Percentiles rank a stretch among this genome's conserved stretches.
phyloP scores from a whole-genome alignment of 2,113 vertebrate species.

The Patagioenas fasciata region DNA sequence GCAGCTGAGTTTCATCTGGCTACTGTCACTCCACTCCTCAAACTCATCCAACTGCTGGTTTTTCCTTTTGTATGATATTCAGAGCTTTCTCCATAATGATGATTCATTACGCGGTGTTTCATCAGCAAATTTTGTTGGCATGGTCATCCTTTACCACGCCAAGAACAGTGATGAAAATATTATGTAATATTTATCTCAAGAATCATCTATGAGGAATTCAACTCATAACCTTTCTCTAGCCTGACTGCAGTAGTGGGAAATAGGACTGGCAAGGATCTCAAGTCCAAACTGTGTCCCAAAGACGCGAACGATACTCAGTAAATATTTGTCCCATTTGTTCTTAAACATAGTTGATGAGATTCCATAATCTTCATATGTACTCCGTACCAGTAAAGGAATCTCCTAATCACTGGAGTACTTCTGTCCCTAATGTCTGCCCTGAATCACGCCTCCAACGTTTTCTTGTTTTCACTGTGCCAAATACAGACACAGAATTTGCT shows the following conservation, averaged over 20 bases:
- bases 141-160: not conserved
- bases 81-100: slow-evolving; percentile 38
- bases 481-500: not conserved
- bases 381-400: not conserved
- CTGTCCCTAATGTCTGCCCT: not conserved
- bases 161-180: slow-evolving; percentile 43
- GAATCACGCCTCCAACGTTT: not conserved
- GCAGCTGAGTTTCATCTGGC: slow-evolving; percentile 8
- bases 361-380: not conserved
- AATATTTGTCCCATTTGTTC: not conserved
- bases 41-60: not conserved
- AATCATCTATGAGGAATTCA: slow-evolving; percentile 6
- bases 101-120: slow-evolving; percentile 51
- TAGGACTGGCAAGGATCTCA: not conserved
- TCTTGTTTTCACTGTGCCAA: not conserved
- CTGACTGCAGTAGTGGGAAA: not conserved
- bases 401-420: not conserved
- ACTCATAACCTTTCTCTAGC: not conserved
- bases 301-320: not conserved
- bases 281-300: not conserved
- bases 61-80: not conserved
- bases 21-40: not conserved
- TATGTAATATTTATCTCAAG: slow-evolving; percentile 42
- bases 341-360: not conserved
- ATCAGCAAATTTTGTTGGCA: slow-evolving; percentile 48